These are phyloP conservation scores for Peromyscus maniculatus DNA, from an alignment of 2,113 vertebrate genomes.

Conservation along the genomic window DNA sequence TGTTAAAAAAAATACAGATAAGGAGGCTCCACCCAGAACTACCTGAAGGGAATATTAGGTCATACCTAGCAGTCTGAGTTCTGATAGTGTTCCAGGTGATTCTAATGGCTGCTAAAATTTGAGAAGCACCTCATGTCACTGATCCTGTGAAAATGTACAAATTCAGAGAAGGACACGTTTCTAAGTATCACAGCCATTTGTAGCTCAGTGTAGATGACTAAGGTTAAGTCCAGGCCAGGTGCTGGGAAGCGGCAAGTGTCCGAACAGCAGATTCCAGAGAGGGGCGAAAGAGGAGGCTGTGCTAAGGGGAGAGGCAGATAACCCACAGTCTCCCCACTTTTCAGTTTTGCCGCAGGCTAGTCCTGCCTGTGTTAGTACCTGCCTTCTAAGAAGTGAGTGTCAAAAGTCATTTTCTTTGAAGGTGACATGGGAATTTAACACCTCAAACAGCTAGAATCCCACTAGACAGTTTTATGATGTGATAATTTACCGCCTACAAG, in stretches of 20 bases:
- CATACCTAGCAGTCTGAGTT: too few relatives aligned
- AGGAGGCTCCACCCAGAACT: neutral
- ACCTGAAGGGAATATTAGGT: neutral
- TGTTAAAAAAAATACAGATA: neutral
- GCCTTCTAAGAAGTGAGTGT: constrained; percentile 72
- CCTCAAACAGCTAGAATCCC: constrained; percentile 64
- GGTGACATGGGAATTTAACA: constrained; percentile 79
- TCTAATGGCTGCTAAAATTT: neutral
- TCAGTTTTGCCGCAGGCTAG: constrained; percentile 35
- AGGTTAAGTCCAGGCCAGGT: too few relatives aligned
- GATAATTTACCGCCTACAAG: constrained; percentile 82
- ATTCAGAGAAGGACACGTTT: neutral
- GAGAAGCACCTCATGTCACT: neutral
- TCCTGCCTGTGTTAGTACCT: constrained; percentile 30
- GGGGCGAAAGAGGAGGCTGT: neutral
- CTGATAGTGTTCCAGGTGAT: neutral
- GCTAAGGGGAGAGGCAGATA: neutral
- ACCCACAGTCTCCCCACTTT: neutral
- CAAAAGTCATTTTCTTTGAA: constrained; percentile 82
- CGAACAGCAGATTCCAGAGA: neutral
- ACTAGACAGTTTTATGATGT: constrained; percentile 78
- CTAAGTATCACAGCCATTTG: neutral
- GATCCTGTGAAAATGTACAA: neutral
- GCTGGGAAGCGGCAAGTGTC: fast-evolving
- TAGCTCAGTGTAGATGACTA: neutral